Percentiles rank a stretch among this genome's conserved stretches.
Evolutionary conservation across 2,113 vertebrate species (phyloP).

Genomic region (Desmodus rotundus): DNA sequence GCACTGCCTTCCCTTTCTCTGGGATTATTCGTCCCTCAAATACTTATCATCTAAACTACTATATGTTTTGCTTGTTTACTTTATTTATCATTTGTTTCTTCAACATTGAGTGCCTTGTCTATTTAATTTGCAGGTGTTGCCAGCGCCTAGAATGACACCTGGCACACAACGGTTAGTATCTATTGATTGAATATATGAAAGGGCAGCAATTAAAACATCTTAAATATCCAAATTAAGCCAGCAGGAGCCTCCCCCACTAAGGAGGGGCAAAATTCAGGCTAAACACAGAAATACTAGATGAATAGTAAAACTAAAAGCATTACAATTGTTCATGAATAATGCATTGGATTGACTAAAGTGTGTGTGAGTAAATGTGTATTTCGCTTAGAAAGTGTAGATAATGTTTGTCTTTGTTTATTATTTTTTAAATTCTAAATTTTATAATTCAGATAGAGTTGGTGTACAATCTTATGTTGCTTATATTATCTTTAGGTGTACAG

Average conservation of each 20-base stretch:
- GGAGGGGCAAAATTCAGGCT: background rate
- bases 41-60: too few relatives aligned
- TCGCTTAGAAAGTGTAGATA: background rate
- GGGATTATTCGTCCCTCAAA: background rate
- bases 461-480: background rate
- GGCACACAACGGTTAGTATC: background rate
- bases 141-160: background rate
- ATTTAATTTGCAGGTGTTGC: background rate
- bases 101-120: too few relatives aligned
- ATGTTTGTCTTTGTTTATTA: background rate
- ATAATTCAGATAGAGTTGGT: background rate
- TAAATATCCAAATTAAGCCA: background rate
- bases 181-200: background rate
- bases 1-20: fast-evolving
- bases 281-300: background rate
- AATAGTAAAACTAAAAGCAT: background rate
- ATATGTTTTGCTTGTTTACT: background rate
- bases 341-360: background rate
- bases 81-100: background rate
- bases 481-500: background rate
- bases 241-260: background rate
- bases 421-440: background rate
- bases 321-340: background rate
- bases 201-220: background rate
- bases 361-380: background rate